Evolutionary conservation across 1,140 invertebrate genomes (phyloP), one percentile per base, ranked within the genome.

Genomic region (Nymphalis io): DNA sequence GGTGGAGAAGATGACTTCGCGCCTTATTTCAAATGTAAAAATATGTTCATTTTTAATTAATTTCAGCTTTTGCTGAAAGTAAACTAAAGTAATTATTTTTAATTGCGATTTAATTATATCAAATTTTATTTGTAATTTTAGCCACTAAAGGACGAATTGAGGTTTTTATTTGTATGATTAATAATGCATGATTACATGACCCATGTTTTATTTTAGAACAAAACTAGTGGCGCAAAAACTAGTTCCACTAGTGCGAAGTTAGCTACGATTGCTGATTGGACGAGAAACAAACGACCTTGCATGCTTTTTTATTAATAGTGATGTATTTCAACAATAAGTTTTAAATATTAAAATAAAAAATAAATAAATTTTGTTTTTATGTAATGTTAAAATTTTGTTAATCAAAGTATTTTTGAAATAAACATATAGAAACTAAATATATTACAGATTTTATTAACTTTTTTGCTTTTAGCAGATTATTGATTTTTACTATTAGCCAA

Each of bases 301-400:
- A 78, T 79, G 81, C 83, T 82, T 81, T 87, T 81, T 81, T 65
- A 18, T 59, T 51, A 42, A 11, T 83, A 83, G 79, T 71, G 78
- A 80, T 78, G 81, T 68, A 48, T 11, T 1, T 5, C 21, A n/a
- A 62, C 18, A 20, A 53, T 18, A 42, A 61, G n/a, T n/a, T n/a
- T n/a, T n/a, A 53, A 11, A 42, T 57, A 46, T 66, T 20, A 3
- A 33, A 0, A 8, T 33, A 33, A 8, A 8, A 8, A 33, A 33
- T 8, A 8, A 8, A 8, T 2, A 8, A 33, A 27, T 5, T 33
- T 33, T 4, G 6, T 33, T 33, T 33, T 33, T 33, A 33, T 33
- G 6, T 0, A 8, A 10, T 51, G 38, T 58, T 33, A 33, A 8
- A 8, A 33, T 33, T 33, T 1, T 33, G 27, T 33, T 8, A 33